Conservation (phyloP, 2,797 vertebrate genomes). For the Centropyge bicolor region DNA sequence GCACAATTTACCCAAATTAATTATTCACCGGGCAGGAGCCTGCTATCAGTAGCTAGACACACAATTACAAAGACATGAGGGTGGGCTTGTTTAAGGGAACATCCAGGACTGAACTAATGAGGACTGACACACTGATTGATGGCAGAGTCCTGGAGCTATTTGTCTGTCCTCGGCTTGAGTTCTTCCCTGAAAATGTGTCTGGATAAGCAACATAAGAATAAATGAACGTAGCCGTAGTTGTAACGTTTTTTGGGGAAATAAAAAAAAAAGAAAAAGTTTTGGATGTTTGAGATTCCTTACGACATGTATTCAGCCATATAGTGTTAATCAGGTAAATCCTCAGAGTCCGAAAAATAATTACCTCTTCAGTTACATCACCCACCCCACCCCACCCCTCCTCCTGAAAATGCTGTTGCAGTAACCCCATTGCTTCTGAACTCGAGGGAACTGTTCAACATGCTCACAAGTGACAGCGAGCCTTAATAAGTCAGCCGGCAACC, state of each 20-base stretch:
- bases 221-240: neutral
- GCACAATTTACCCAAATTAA: conserved; percentile 81
- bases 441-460: conserved; percentile 47
- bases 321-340: conserved; percentile 40
- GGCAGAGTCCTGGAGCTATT: conserved; percentile 57
- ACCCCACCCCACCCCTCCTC: too few species aligned
- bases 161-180: conserved; percentile 55
- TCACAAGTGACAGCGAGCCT: conserved; percentile 57
- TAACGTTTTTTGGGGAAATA: conserved; percentile 18
- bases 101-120: conserved; percentile 74
- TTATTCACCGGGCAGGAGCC: conserved; percentile 69
- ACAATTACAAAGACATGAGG: conserved; percentile 79
- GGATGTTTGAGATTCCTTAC: neutral
- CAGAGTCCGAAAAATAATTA: conserved; percentile 53
- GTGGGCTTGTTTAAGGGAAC: conserved; percentile 77
- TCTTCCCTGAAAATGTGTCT: conserved; percentile 31
- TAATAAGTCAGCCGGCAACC: conserved; percentile 69
- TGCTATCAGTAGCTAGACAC: conserved; percentile 73
- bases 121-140: conserved; percentile 76
- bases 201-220: conserved; percentile 13
- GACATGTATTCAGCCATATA: neutral
- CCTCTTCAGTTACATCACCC: conserved; percentile 37
- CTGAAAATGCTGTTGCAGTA: conserved; percentile 40
- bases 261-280: conserved; percentile 13
- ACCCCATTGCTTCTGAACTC: conserved; percentile 51